Conservation (phyloP, 2,888 invertebrate species). For the Orthosia gracilis region DNA sequence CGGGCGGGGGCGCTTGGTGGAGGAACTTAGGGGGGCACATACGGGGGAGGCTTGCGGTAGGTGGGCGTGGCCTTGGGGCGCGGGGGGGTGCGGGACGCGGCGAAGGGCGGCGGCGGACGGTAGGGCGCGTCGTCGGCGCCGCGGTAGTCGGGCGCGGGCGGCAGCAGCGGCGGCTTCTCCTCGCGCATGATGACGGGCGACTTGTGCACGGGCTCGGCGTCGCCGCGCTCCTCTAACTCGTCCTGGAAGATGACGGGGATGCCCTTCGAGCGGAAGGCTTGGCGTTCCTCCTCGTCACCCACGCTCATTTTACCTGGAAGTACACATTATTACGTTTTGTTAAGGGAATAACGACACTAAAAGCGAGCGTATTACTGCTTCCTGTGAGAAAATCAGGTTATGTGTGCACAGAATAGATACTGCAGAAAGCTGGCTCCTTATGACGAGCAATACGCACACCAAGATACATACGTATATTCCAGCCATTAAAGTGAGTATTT, state of each 20-base stretch:
- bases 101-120: slow-evolving; percentile 97
- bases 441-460: background rate
- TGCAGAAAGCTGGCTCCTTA: background rate
- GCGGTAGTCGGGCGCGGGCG: slow-evolving; percentile 94
- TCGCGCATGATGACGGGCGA: slow-evolving; percentile 98
- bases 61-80: slow-evolving; percentile 97
- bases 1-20: slow-evolving; percentile 89
- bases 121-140: slow-evolving; percentile 94
- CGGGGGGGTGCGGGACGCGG: slow-evolving; percentile 94
- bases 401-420: slow-evolving; percentile 23
- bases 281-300: slow-evolving; percentile 95
- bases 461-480: background rate
- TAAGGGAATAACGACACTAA: background rate
- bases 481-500: too few species aligned
- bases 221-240: slow-evolving; percentile 98
- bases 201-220: slow-evolving; percentile 96
- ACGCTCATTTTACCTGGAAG: slow-evolving; percentile 93
- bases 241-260: slow-evolving; percentile 99
- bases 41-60: slow-evolving; percentile 98
- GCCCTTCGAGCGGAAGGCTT: slow-evolving; percentile 95
- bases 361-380: slow-evolving; percentile 43
- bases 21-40: slow-evolving; percentile 97
- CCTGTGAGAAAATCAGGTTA: background rate
- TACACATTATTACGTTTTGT: slow-evolving; percentile 26
- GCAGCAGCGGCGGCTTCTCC: slow-evolving; percentile 97